Base-by-base conservation (phyloP, 2,113 vertebrate genomes). In the Camarhynchus parvulus region DNA sequence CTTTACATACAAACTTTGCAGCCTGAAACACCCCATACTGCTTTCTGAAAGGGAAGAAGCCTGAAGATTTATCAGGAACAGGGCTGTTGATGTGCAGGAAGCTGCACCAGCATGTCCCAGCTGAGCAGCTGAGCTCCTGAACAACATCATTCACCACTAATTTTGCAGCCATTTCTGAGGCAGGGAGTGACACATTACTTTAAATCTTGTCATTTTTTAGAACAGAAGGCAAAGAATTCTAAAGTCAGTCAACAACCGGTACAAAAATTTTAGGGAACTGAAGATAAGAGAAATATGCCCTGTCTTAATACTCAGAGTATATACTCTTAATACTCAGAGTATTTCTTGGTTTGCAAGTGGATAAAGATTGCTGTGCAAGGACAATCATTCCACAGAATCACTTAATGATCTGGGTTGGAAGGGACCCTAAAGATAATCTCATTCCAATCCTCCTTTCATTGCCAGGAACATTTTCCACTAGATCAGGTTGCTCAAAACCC, bases 1-100 rank as follows among this genome's bases (percentile, higher is more conserved):
- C 44, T 94, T 91, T 92, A 83, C 92, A 96, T 93, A 90, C 52
- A 81, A 53, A 73, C 79, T 92, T 86, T 89, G 64, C 61, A 95
- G 72, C 47, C 61, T 72, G 68, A 72, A 90, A 80, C 42, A 91
- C 21, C 27, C 50, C 53, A 55, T 4, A 15, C 30, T 72, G 77
- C 18, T 75, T 59, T 61, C 58, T 64, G 58, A 20, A 88, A 56
- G 31, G 20, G 33, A 85, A 77, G 50, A 31, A 31, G 31, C 5
- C 53, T 18, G 37, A 56, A 62, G 90, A 95, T 93, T 90, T 93
- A 80, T 41, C 41, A 31, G 47, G 63, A 44, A 9, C 67, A 70
- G 39, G 39, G 83, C 27, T 86, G 56, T 35, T 68, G 63, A 68
- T 56, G 85, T 24, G 31, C 75, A 61, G 8, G 64, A 81, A 81